Percentiles rank a stretch among this genome's conserved stretches.
Evolutionary conservation across 2,113 vertebrate genomes (phyloP).

Genomic region (Cervus canadensis): DNA sequence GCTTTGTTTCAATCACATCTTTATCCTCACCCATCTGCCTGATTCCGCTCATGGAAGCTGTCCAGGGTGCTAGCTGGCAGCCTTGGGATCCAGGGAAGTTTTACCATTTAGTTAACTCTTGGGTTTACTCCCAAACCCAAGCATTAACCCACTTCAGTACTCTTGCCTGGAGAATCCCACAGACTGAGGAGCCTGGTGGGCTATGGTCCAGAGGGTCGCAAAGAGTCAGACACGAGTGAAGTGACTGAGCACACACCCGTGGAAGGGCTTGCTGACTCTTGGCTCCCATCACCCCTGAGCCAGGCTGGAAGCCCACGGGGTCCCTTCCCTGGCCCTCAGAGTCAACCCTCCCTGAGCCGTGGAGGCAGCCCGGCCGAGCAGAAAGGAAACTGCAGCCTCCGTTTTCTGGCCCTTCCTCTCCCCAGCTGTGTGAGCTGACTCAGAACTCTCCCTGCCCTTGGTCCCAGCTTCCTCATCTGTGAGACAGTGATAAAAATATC

Average conservation of each 20-base stretch:
- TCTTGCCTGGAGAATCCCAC: not conserved
- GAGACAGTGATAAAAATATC: not conserved
- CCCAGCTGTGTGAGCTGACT: not conserved
- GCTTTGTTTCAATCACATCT: not conserved
- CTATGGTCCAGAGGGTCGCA: not conserved
- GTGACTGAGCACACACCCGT: rapidly evolving
- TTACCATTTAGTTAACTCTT: not conserved
- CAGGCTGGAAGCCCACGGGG: not conserved
- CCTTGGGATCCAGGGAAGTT: not conserved
- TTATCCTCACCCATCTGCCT: not conserved
- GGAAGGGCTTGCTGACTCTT: not conserved
- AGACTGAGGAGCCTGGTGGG: not conserved
- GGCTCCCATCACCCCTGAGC: rapidly evolving
- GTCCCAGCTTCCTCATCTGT: not conserved
- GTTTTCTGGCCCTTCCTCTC: not conserved
- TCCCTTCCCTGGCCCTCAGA: no score
- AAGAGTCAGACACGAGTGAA: not conserved
- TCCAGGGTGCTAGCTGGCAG: not conserved
- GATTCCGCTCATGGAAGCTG: rapidly evolving
- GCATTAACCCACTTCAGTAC: not conserved
- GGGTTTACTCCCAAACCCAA: not conserved
- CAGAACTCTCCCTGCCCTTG: not conserved
- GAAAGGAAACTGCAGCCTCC: rapidly evolving
- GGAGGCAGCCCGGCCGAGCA: rapidly evolving
- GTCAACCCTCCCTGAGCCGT: rapidly evolving